Conservation (phyloP, 2,888 invertebrate species). For the Pimpla rufipes region DNA sequence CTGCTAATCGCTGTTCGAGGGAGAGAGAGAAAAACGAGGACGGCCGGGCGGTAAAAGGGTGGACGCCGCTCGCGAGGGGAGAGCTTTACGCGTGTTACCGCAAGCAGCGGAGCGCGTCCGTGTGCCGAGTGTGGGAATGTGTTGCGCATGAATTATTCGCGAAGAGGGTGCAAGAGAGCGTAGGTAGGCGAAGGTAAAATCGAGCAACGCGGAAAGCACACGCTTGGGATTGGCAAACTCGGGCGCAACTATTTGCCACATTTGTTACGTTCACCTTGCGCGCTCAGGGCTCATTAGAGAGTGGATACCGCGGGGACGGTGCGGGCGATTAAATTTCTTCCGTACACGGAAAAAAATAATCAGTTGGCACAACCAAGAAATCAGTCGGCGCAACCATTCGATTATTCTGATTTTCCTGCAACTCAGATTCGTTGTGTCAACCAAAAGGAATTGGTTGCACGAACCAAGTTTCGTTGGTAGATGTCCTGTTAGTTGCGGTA, state of each 20-base stretch:
- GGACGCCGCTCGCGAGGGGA: slow-evolving; percentile 54
- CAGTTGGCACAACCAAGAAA: no score
- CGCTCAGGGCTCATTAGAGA: slow-evolving; percentile 18
- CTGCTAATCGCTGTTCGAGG: slow-evolving; percentile 57
- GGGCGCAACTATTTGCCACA: slow-evolving; percentile 61
- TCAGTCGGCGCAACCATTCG: no score
- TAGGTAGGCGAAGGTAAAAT: slow-evolving; percentile 42
- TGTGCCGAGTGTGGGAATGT: slow-evolving; percentile 32
- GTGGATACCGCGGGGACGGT: slow-evolving; percentile 25
- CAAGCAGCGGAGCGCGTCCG: slow-evolving; percentile 29
- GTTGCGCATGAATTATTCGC: slow-evolving; percentile 44
- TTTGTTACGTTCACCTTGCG: slow-evolving; percentile 42
- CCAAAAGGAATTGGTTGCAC: no score
- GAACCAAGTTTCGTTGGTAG: no score
- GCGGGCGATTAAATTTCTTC: slow-evolving; percentile 53
- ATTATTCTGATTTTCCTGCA: no score
- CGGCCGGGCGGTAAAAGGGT: slow-evolving; percentile 67
- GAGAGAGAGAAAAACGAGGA: slow-evolving; percentile 17
- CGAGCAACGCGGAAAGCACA: slow-evolving; percentile 44
- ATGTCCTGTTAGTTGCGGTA: no score
- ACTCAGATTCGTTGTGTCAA: no score
- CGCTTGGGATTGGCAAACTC: slow-evolving; percentile 27
- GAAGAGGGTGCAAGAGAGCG: slow-evolving; percentile 32
- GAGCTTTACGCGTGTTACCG: slow-evolving; percentile 54
- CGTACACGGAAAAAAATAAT: no score